Evolutionary conservation across 2,888 invertebrate species (phyloP).

Genomic region (Epinotia demarniana): DNA sequence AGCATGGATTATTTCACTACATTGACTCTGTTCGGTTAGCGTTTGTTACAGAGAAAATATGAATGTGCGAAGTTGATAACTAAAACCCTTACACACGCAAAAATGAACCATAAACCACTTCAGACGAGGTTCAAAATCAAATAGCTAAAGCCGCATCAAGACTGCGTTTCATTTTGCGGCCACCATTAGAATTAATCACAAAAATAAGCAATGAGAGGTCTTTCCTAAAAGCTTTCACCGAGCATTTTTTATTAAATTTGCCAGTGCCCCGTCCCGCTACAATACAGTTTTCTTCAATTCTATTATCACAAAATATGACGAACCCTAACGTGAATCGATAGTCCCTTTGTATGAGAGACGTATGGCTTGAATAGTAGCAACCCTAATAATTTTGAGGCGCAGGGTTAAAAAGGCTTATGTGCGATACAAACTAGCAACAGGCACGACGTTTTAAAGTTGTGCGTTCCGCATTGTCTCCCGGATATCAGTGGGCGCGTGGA

Average conservation of each 20-base stretch:
- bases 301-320: constrained; percentile 27
- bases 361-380: constrained; percentile 20
- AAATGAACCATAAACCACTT: background rate
- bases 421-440: too few relatives aligned
- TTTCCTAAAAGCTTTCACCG: constrained; percentile 21
- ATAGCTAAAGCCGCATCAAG: background rate
- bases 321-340: constrained; percentile 14
- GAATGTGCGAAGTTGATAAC: background rate
- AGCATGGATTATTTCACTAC: constrained; percentile 28
- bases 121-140: background rate
- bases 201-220: constrained; percentile 19
- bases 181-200: constrained; percentile 23
- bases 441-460: background rate
- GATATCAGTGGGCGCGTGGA: constrained; percentile 25
- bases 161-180: constrained; percentile 4
- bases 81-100: background rate
- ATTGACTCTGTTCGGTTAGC: constrained; percentile 23
- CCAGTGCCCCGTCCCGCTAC: constrained; percentile 1
- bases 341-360: constrained; percentile 23
- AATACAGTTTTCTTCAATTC: constrained; percentile 26
- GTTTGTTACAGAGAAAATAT: constrained; percentile 24
- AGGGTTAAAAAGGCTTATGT: background rate
- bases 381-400: constrained; percentile 14
- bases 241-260: constrained; percentile 14
- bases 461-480: constrained; percentile 11